Conservation (phyloP, 2,888 invertebrate species). For the Pandemis cinnamomeana region DNA sequence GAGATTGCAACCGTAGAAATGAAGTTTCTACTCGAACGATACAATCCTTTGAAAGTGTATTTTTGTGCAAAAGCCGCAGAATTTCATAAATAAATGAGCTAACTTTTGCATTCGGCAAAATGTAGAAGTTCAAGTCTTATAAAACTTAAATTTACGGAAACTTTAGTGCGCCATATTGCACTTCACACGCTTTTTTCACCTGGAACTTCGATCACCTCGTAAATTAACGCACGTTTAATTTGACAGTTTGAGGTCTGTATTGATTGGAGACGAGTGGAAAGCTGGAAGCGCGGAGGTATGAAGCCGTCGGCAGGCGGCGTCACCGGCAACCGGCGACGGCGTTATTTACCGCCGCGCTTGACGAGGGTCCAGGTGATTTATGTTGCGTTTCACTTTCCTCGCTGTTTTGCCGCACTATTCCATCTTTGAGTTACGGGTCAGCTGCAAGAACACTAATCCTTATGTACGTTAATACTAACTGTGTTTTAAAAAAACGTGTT, state of each 20-base stretch:
- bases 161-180: too few species aligned
- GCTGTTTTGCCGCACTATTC: constrained; percentile 55
- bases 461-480: constrained; percentile 19
- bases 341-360: constrained; percentile 70
- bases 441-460: constrained; percentile 30
- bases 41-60: too few species aligned
- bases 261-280: not conserved
- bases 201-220: too few species aligned
- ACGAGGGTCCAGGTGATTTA: constrained; percentile 80
- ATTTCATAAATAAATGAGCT: too few species aligned
- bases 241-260: not conserved
- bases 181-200: too few species aligned
- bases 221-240: not conserved
- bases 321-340: constrained; percentile 61
- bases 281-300: not conserved
- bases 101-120: too few species aligned
- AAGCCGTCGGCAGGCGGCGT: constrained; percentile 50
- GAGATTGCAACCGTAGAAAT: too few species aligned
- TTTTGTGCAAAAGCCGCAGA: too few species aligned
- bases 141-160: too few species aligned
- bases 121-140: too few species aligned
- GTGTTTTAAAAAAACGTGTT: not conserved
- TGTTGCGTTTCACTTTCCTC: constrained; percentile 73
- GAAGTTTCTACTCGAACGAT: too few species aligned
- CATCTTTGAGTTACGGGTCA: constrained; percentile 24